Evolutionary conservation across 2,113 vertebrate genomes (phyloP).

Genomic region (Microtus pennsylvanicus): DNA sequence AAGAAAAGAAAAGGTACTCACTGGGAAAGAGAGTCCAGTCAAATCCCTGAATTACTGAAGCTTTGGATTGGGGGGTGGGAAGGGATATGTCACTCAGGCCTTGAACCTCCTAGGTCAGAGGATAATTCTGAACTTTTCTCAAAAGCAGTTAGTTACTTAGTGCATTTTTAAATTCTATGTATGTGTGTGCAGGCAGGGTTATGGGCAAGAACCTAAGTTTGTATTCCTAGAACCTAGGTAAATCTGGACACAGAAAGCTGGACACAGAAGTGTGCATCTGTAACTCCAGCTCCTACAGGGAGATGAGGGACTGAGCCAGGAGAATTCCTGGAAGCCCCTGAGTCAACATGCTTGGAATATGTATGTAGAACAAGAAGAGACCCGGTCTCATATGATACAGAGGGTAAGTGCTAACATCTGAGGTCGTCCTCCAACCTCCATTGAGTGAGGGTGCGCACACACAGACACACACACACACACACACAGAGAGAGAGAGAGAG

Average conservation of each 20-base stretch:
- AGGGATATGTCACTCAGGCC: not conserved
- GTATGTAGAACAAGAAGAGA: too few species aligned
- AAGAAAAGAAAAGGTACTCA: not conserved
- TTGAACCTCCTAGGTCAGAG: not conserved
- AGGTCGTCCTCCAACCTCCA: not conserved
- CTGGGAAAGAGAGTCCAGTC: not conserved
- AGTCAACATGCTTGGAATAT: not conserved
- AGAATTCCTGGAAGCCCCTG: not conserved
- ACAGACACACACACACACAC: too few species aligned
- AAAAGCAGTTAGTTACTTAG: not conserved
- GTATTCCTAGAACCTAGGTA: not conserved
- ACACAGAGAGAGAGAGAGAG: too few species aligned
- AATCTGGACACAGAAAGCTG: not conserved
- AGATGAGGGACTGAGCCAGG: not conserved
- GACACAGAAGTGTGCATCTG: too few species aligned
- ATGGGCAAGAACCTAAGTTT: not conserved
- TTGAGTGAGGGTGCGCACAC: too few species aligned
- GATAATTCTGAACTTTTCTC: not conserved
- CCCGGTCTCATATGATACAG: too few species aligned
- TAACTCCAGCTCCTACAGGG: too few species aligned
- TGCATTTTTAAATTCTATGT: not conserved
- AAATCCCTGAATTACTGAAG: not conserved
- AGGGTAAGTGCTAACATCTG: not conserved
- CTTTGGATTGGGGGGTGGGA: too few species aligned
- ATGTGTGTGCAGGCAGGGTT: not conserved